Evolutionary conservation across 2,888 invertebrate species (phyloP).

Genomic region (Nomada fabriciana): DNA sequence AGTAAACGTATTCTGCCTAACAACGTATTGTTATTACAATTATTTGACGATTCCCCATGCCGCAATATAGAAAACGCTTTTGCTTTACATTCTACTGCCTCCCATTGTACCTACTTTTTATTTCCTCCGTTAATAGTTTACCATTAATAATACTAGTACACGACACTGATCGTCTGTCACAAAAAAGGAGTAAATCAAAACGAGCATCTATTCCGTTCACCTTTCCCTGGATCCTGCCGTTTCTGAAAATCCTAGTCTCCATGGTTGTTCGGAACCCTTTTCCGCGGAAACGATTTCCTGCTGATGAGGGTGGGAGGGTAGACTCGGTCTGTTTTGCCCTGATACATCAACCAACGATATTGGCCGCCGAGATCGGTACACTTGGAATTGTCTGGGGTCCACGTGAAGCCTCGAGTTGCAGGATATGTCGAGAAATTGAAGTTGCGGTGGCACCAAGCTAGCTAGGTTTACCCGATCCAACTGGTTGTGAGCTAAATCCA

Average conservation of each 20-base stretch:
- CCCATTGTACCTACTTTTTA: no score
- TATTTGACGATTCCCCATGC: not conserved
- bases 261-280: conserved; percentile 87
- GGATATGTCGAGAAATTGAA: conserved; percentile 94
- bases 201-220: conserved; percentile 69
- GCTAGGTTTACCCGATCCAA: conserved; percentile 92
- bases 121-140: no score
- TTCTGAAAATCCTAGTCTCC: conserved; percentile 94
- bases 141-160: not conserved
- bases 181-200: not conserved
- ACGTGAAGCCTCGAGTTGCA: conserved; percentile 93
- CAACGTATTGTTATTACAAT: no score
- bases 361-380: conserved; percentile 91
- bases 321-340: conserved; percentile 89
- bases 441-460: conserved; percentile 91
- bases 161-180: not conserved
- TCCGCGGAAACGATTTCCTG: conserved; percentile 84
- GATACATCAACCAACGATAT: conserved; percentile 94
- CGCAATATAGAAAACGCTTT: no score
- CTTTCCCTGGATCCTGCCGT: conserved; percentile 90
- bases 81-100: no score
- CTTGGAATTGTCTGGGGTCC: conserved; percentile 92
- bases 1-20: no score
- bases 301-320: conserved; percentile 86
- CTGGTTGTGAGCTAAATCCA: conserved; percentile 94